Percentiles rank a stretch among this genome's conserved stretches.
phyloP scores from a whole-genome alignment of 2,888 invertebrate species.

The Philaethria dido region DNA sequence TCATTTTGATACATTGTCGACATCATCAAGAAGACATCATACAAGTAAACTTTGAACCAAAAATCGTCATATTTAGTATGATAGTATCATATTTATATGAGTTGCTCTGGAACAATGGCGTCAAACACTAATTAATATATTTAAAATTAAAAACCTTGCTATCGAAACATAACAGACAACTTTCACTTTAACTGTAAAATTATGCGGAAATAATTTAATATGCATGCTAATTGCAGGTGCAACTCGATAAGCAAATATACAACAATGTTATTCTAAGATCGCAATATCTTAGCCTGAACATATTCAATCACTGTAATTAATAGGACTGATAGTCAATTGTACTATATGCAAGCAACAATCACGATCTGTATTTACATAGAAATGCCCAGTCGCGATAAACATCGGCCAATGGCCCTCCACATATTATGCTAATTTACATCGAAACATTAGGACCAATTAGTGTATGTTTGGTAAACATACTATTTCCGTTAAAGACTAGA shows the following conservation, averaged over 20 bases:
- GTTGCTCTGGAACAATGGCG: too few relatives aligned
- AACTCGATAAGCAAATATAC: constrained; percentile 31
- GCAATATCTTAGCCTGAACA: constrained; percentile 35
- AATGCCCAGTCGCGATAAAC: constrained; percentile 55
- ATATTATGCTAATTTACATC: constrained; percentile 53
- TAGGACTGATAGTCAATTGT: constrained; percentile 38
- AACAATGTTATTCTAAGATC: constrained; percentile 31
- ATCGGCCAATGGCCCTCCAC: constrained; percentile 50
- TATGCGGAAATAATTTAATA: constrained; percentile 18
- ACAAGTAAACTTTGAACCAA: too few relatives aligned
- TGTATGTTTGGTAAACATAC: constrained; percentile 21
- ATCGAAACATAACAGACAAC: not conserved
- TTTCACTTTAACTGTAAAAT: not conserved
- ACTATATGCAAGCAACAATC: constrained; percentile 45
- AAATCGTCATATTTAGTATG: too few relatives aligned
- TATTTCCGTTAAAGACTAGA: not conserved
- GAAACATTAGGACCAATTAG: constrained; percentile 45
- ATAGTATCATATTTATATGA: too few relatives aligned
- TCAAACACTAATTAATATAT: not conserved
- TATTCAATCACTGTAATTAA: constrained; percentile 44
- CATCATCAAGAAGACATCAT: too few relatives aligned
- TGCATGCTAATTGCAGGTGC: constrained; percentile 16
- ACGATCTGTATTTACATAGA: constrained; percentile 57
- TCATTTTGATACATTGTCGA: too few relatives aligned
- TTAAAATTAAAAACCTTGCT: not conserved